Base-by-base conservation (phyloP, 2,888 invertebrate genomes). In the Copidosoma aretas region DNA sequence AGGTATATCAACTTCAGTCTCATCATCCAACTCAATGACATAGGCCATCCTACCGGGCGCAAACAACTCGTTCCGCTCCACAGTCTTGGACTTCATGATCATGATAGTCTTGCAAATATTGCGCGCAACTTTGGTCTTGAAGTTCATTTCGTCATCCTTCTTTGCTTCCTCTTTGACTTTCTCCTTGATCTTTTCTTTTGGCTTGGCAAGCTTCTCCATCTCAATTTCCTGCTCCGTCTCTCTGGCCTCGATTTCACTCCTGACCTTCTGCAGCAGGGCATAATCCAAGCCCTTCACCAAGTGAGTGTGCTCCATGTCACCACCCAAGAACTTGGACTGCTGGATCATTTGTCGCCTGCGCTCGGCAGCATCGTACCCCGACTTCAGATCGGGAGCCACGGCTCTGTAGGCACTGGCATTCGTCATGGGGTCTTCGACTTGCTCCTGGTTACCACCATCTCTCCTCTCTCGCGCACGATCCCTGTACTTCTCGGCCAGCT, bases 301-400 rank as follows among this genome's bases (percentile, higher is more conserved):
- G 86, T 99, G 99, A 82, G 99, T 99, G 79, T 99, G 99, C 80
- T 99, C 98, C 94, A 99, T 98, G 84, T 99, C 99, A 89, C 99
- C 99, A 82, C 99, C 99, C 86, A 99, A 94, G 86, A 97, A 99
- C 86, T 99, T 99, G 0, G 99, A 99, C 85, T 99, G 98, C 82
- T 93, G 93, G 81, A 99, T 99, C 87, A 97, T 91, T 80, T 98
- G 95, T 61, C 97, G 89, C 62, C 98, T 87, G 53, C 97, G 88
- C 84, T 98, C 98, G 10, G 98, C 97, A 0, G 96, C 96, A 86
- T 97, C 96, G 83, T 93, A 90, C 73, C 95, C 93, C 0, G 96
- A 95, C 81, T 97, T 97, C 17, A 95, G 85, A 86, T 98, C 98
- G 0, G 98, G 98, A 3, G 98, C 98, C 0, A 99, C 98, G 10